phyloP scores from a whole-genome alignment of 2,888 invertebrate genomes.

The Sturmia bella region DNA sequence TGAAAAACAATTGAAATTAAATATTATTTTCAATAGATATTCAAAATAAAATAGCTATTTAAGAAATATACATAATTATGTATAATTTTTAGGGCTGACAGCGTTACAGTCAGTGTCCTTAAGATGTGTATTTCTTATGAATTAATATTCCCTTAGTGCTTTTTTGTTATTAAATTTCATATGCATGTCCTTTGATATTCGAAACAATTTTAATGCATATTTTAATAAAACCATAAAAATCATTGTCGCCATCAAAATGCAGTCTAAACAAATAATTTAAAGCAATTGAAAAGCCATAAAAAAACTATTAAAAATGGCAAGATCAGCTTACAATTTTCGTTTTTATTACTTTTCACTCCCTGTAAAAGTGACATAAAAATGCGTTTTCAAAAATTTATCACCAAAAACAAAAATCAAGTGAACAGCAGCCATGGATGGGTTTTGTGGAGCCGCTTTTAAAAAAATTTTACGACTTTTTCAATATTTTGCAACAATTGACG shows the following conservation, averaged over 20 bases:
- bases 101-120: too few relatives aligned
- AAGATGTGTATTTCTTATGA: too few relatives aligned
- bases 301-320: constrained; percentile 75
- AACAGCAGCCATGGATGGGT: constrained; percentile 13
- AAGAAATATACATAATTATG: too few relatives aligned
- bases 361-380: constrained; percentile 30
- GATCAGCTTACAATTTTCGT: constrained; percentile 63
- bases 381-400: constrained; percentile 47
- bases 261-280: constrained; percentile 77
- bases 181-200: constrained; percentile 10
- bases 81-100: too few relatives aligned
- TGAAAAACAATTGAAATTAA: too few relatives aligned
- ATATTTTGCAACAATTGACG: constrained; percentile 45
- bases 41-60: too few relatives aligned
- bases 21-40: too few relatives aligned
- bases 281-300: constrained; percentile 77
- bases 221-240: constrained; percentile 58
- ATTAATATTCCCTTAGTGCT: too few relatives aligned
- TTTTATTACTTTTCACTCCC: constrained; percentile 62
- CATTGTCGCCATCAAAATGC: constrained; percentile 64
- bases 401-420: constrained; percentile 33
- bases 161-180: constrained; percentile 16
- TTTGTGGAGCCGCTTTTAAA: constrained; percentile 3
- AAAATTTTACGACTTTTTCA: constrained; percentile 60
- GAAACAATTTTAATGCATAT: constrained; percentile 25